Percentiles rank a stretch among this genome's conserved stretches.
These are phyloP conservation scores for rabbit (Oryctolagus cuniculus) DNA, from an alignment of 2,113 vertebrate species.

Conservation along the genomic window DNA sequence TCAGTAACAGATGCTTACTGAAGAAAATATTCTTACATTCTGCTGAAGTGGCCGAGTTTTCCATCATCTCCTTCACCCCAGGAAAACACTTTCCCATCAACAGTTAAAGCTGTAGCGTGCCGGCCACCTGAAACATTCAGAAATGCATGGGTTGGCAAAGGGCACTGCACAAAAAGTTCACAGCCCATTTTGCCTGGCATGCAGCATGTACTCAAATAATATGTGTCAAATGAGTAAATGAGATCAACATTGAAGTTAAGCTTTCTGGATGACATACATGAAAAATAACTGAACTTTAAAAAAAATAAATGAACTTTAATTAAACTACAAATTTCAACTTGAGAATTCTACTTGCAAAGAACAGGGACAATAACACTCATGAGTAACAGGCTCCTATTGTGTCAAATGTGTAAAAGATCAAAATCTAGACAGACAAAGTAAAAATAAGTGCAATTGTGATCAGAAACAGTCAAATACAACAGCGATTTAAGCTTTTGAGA, in stretches of 20 bases:
- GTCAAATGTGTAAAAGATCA: neutral
- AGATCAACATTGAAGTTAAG: neutral
- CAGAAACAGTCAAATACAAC: neutral
- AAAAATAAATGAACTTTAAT: neutral
- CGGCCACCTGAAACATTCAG: conserved; percentile 91
- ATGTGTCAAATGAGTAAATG: neutral
- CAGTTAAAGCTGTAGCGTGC: conserved; percentile 98
- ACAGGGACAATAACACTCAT: neutral
- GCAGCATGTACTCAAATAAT: neutral
- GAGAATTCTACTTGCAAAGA: conserved; percentile 15
- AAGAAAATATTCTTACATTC: conserved; percentile 92
- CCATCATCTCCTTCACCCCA: conserved; percentile 99
- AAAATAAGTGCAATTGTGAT: neutral
- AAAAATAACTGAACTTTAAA: neutral
- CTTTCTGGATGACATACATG: neutral
- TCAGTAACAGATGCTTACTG: neutral
- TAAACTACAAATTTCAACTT: neutral
- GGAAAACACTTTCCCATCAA: conserved; percentile 99
- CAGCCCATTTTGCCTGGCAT: neutral
- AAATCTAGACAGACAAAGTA: conserved; percentile 1
- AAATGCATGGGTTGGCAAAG: neutral
- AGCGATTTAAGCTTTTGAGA: neutral
- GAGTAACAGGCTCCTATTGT: neutral
- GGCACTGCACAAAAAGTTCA: fast-evolving
- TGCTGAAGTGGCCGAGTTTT: conserved; percentile 98